Percentiles rank a stretch among this genome's conserved stretches.
These are phyloP conservation scores for Muscina levida DNA, from an alignment of 2,888 invertebrate species.

Conservation along the genomic window DNA sequence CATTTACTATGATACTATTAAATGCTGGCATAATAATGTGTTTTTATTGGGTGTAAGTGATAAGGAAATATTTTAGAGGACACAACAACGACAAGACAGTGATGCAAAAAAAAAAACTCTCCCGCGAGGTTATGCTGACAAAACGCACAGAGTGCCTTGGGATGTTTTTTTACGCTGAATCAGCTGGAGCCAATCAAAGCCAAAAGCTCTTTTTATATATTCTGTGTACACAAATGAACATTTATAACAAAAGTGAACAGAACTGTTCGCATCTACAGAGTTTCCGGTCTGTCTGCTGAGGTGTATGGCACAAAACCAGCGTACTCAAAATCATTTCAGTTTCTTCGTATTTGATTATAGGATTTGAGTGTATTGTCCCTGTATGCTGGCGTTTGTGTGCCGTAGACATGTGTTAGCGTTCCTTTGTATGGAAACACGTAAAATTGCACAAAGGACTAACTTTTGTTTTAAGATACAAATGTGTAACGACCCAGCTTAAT, in stretches of 20 bases:
- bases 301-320: background rate
- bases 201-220: slow-evolving; percentile 10
- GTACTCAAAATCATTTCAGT: background rate
- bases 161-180: slow-evolving; percentile 24
- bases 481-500: background rate
- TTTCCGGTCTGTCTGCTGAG: background rate
- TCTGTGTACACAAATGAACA: background rate
- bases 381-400: background rate
- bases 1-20: background rate
- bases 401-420: background rate
- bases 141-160: background rate
- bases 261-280: background rate
- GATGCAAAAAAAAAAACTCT: too few species aligned
- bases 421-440: background rate
- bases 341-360: background rate
- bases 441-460: background rate
- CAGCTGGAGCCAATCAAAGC: background rate
- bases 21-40: background rate
- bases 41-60: slow-evolving; percentile 24
- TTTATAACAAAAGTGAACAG: background rate
- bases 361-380: background rate
- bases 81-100: background rate
- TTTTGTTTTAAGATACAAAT: background rate
- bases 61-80: slow-evolving; percentile 4
- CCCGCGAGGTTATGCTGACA: too few species aligned